These are phyloP conservation scores for Monoplex corrugatus DNA, from an alignment of 2,888 invertebrate species.

Conservation along the genomic window DNA sequence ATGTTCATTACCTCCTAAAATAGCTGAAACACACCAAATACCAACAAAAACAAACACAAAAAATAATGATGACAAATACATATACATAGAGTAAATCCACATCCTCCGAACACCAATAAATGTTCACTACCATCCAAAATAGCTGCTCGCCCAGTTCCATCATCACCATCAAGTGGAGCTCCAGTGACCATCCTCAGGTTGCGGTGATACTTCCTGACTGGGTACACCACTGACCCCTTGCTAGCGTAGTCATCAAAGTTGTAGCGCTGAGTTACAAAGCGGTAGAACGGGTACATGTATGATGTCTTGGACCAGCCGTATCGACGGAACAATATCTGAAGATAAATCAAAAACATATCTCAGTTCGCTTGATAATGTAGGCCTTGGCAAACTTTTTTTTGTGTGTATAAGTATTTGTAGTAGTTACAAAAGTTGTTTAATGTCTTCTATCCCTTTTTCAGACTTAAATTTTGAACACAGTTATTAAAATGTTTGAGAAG, in stretches of 20 bases:
- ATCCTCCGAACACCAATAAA: background rate
- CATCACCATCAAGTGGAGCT: conserved; percentile 49
- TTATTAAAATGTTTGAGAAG: too few species aligned
- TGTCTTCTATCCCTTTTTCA: too few species aligned
- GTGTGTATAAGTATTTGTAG: too few species aligned
- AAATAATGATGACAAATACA: too few species aligned
- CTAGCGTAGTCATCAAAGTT: conserved; percentile 80
- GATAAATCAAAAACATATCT: background rate
- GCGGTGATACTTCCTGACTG: conserved; percentile 77
- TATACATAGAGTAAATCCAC: too few species aligned
- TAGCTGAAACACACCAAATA: too few species aligned
- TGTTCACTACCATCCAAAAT: conserved; percentile 70
- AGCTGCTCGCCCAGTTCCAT: conserved; percentile 58
- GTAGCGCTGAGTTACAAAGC: conserved; percentile 69
- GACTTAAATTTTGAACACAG: too few species aligned
- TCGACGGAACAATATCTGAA: conserved; percentile 77
- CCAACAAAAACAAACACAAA: too few species aligned
- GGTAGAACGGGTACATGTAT: conserved; percentile 76
- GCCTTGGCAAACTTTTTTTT: too few species aligned
- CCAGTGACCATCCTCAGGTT: conserved; percentile 61
- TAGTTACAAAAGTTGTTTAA: too few species aligned
- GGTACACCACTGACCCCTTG: conserved; percentile 78
- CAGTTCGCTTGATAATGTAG: too few species aligned
- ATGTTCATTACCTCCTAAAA: too few species aligned
- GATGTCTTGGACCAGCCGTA: conserved; percentile 79